Evolutionary conservation across 2,888 invertebrate species (phyloP).

Genomic region (Cephonodes hylas): DNA sequence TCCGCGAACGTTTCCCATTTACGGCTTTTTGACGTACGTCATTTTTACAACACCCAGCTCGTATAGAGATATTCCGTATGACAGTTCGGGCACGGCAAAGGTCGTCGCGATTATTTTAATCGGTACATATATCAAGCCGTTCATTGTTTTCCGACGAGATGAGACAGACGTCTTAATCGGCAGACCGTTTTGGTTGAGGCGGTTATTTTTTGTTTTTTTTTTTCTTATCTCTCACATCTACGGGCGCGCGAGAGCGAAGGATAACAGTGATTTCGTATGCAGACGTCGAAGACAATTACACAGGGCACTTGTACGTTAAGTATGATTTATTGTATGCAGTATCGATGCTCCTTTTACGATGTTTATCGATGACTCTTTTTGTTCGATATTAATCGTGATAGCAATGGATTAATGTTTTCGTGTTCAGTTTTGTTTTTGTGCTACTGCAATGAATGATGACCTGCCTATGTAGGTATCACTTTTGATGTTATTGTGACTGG

Average conservation of each 20-base stretch:
- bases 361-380: not conserved
- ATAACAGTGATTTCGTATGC: conserved; percentile 57
- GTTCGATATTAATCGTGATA: not conserved
- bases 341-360: not conserved
- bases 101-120: conserved; percentile 72
- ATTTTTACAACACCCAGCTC: conserved; percentile 50
- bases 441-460: not conserved
- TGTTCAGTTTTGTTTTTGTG: not conserved
- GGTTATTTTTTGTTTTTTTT: conserved; percentile 51
- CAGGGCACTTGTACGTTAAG: conserved; percentile 24
- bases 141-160: conserved; percentile 60
- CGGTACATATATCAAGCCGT: conserved; percentile 69
- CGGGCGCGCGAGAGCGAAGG: conserved; percentile 45
- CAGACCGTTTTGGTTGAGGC: conserved; percentile 51
- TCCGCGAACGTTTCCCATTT: conserved; percentile 43
- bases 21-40: conserved; percentile 58
- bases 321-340: conserved; percentile 25
- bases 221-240: no score
- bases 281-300: conserved; percentile 45
- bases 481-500: not conserved
- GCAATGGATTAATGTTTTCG: not conserved
- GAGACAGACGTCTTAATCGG: conserved; percentile 68
- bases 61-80: conserved; percentile 64
- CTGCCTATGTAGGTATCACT: not conserved
- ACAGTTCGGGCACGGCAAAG: conserved; percentile 58